Percentiles rank a stretch among this genome's conserved stretches.
Evolutionary conservation across 1,140 invertebrate species (phyloP).

Genomic region (Drosophila jambulina): DNA sequence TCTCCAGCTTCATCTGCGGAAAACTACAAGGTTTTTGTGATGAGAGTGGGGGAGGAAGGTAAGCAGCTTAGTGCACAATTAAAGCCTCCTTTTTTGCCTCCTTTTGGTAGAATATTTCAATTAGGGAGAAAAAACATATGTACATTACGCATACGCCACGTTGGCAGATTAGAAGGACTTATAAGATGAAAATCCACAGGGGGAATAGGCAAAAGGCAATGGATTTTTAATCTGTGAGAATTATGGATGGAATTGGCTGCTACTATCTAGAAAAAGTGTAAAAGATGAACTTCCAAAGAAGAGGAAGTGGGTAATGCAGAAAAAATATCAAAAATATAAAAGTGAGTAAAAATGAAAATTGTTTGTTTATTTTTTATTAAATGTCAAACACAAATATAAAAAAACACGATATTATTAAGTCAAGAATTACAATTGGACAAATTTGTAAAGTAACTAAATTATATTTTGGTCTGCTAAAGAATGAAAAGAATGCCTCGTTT

Average conservation of each 20-base stretch:
- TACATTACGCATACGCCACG: constrained; percentile 52
- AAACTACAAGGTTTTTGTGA: constrained; percentile 1
- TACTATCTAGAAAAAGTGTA: background rate
- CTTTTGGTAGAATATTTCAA: constrained; percentile 54
- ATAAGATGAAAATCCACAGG: constrained; percentile 6
- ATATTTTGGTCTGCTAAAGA: background rate
- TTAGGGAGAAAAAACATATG: constrained; percentile 27
- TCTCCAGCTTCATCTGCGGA: constrained; percentile 17
- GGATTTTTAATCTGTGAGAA: constrained; percentile 6
- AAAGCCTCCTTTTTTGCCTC: constrained; percentile 30
- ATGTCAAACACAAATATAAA: too few species aligned
- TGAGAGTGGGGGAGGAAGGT: background rate
- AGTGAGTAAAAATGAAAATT: background rate
- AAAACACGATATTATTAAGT: too few species aligned
- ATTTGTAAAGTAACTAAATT: background rate
- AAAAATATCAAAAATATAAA: background rate
- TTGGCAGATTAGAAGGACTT: constrained; percentile 18
- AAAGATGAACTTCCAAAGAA: background rate
- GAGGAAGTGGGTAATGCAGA: background rate
- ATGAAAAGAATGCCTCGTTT: too few species aligned
- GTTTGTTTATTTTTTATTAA: too few species aligned
- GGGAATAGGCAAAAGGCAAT: background rate
- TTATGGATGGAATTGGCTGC: background rate
- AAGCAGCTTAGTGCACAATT: constrained; percentile 59
- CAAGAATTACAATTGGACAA: too few species aligned